A percentile compares a stretch with the other conserved stretches of the same genome.
phyloP scores from a whole-genome alignment of 1,140 invertebrate genomes.

The Eumeta japonica region DNA sequence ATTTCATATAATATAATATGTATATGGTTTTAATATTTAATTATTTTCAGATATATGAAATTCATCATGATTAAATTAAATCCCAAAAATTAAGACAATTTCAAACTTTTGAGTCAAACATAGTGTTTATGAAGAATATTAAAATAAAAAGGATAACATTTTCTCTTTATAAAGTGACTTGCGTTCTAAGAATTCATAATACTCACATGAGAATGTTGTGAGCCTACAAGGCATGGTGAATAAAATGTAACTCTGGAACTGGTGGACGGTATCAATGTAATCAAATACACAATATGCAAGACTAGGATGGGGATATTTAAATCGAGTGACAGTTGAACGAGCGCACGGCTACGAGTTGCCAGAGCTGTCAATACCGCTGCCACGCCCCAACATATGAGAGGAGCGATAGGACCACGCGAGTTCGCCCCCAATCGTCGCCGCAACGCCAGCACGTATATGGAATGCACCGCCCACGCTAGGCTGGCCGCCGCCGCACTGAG shows the following conservation, averaged over 20 bases:
- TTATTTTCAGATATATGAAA: slow-evolving; percentile 3
- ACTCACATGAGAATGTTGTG: slow-evolving; percentile 58
- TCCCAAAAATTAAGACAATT: no score
- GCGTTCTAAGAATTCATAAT: no score
- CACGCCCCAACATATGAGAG: slow-evolving; percentile 66
- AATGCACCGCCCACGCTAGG: slow-evolving; percentile 77
- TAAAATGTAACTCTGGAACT: slow-evolving; percentile 50
- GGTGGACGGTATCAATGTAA: slow-evolving; percentile 64
- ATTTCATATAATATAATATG: slow-evolving; percentile 13
- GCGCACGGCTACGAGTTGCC: slow-evolving; percentile 52
- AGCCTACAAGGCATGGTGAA: slow-evolving; percentile 51
- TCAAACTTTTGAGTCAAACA: neutral
- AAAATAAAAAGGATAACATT: slow-evolving; percentile 8
- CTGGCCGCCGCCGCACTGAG: slow-evolving; percentile 67
- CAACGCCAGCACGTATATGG: slow-evolving; percentile 70
- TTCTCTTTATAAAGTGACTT: neutral
- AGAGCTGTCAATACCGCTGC: slow-evolving; percentile 64
- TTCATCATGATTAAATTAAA: no score
- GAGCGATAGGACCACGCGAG: slow-evolving; percentile 68
- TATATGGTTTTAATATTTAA: neutral
- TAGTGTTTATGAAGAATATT: slow-evolving; percentile 3
- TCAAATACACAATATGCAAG: slow-evolving; percentile 60
- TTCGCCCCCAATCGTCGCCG: slow-evolving; percentile 63
- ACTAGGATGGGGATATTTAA: slow-evolving; percentile 55
- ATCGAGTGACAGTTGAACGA: slow-evolving; percentile 38